phyloP scores from a whole-genome alignment of 2,113 vertebrate genomes.

The Halcyon malimbica region DNA sequence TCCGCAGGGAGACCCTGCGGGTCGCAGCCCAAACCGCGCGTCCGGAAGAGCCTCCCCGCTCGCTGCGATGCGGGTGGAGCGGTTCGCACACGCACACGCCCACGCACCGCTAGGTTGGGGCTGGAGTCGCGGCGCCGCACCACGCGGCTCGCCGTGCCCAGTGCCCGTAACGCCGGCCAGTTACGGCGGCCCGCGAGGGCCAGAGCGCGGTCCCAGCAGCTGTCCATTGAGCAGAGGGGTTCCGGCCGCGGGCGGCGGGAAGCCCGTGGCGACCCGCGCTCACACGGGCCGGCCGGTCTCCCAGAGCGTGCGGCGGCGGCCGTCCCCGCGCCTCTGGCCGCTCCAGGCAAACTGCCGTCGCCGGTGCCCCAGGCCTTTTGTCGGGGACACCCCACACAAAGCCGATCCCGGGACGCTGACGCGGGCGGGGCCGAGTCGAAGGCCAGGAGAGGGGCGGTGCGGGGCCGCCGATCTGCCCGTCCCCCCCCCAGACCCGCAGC shows the following conservation, averaged over 20 bases:
- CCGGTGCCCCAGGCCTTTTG: rapidly evolving
- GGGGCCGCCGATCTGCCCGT: no score
- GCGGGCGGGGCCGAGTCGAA: neutral
- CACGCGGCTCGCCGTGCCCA: neutral
- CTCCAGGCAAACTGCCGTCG: neutral
- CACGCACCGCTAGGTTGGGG: neutral
- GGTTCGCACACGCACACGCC: rapidly evolving
- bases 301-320: no score
- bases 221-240: no score
- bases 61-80: neutral
- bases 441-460: neutral
- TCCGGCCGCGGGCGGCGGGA: no score
- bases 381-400: no score
- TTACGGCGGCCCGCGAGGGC: no score
- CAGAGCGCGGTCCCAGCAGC: neutral
- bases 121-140: neutral
- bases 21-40: no score
- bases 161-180: no score
- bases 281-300: neutral
- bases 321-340: neutral
- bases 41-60: no score
- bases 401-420: neutral
- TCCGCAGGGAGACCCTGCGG: no score
- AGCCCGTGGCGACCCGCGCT: no score
- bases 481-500: no score